Base-by-base conservation (phyloP, 1,140 invertebrate species). In the Saccostrea glomerata region DNA sequence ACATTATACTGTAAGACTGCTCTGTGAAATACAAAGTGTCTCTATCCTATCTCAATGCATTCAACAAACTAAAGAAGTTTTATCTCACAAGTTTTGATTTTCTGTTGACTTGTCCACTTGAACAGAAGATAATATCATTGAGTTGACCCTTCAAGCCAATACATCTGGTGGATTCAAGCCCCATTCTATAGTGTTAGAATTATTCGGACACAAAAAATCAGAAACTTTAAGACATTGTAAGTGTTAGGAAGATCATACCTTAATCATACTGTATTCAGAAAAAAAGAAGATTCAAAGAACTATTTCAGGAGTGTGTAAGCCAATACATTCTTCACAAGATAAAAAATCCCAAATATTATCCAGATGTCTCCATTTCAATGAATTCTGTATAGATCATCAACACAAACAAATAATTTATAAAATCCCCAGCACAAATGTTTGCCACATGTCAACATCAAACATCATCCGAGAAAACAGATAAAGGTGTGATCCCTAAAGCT, bases 81-180 rank as follows among this genome's bases (percentile, higher is more conserved):
- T 36, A 77, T 77, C 70, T 25, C 2, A 15, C 17, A 13, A 77
- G 70, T 77, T 36, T 77, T 77, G 70, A 77, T 77, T 77, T 30
- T 36, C 13, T 77, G 70, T 77, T 77, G 70, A 77, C 70, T 63
- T 25, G 70, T 77, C 70, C 0, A 77, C 70, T 77, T 30, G 25
- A 77, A 77, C 25, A 36, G 15, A 13, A 13, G 70, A 77, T 77
- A 77, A 77, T 25, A 77, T 47, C 6, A 47, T 77, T 77, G 70
- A 30, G 25, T 25, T 25, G 70, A 77, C 70, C 25, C 9, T 77
- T 2, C 60, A 17, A 30, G 25, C 30, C 2, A 15, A 25, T 77
- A 36, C 70, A 77, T 77, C 70, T 77, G 70, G 70, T 30, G 23
- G 25, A 11, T 30, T 25, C 25, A 30, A 63, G 17, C 58, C 58